phyloP scores from a whole-genome alignment of 2,888 invertebrate genomes.

The Caprella mutica region DNA sequence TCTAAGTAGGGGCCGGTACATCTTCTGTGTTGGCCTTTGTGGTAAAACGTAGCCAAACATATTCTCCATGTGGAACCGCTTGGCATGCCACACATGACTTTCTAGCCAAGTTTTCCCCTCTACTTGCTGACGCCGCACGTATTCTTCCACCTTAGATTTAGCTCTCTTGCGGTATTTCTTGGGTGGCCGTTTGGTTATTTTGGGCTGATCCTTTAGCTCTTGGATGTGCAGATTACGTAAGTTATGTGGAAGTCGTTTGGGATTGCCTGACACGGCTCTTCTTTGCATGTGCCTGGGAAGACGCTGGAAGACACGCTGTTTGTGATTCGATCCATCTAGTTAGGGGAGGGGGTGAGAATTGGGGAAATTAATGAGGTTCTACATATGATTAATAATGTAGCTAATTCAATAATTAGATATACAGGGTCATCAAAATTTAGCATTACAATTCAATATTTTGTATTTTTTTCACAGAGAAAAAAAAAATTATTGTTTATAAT shows the following conservation, averaged over 20 bases:
- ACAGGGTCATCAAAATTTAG: no score
- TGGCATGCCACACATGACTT: constrained; percentile 99
- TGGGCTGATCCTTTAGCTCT: constrained; percentile 33
- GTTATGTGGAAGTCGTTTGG: constrained; percentile 68
- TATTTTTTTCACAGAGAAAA: no score
- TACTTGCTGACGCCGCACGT: constrained; percentile 59
- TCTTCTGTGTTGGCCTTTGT: constrained; percentile 68
- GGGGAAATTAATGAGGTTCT: no score
- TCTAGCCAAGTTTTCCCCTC: constrained; percentile 64
- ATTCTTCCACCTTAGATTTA: constrained; percentile 55
- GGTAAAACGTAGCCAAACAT: constrained; percentile 77
- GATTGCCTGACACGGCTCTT: constrained; percentile 82
- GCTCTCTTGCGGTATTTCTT: no score
- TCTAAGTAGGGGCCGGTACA: constrained; percentile 74
- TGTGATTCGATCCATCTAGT: no score
- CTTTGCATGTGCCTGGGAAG: constrained; percentile 82
- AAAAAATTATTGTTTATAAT: no score
- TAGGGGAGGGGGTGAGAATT: no score
- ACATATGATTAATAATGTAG: no score
- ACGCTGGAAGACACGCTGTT: constrained; percentile 74
- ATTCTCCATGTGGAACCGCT: constrained; percentile 74
- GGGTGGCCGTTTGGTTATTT: neutral
- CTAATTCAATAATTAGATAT: no score
- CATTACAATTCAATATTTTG: no score
- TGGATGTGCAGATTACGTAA: constrained; percentile 55